Evolutionary conservation across 1,140 invertebrate species (phyloP), one percentile per base, ranked within the genome.

Genomic region (Portunus trituberculatus): DNA sequence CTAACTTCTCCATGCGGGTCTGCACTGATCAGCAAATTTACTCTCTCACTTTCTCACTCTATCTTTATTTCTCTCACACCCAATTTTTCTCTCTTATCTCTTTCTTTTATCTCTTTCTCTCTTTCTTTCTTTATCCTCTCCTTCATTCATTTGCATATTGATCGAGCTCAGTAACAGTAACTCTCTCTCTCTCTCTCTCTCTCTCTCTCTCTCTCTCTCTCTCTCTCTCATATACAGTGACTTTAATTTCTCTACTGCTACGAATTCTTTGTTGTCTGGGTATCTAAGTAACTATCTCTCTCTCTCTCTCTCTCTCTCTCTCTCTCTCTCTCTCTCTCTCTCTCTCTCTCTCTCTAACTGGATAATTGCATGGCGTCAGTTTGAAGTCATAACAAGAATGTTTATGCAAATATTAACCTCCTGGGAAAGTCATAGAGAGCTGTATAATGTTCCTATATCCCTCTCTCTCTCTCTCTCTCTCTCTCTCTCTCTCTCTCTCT

Each of bases 301-400:
- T 90, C 39, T 90, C n/a, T 25, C 45, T 48, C 88, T 90, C 48
- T 90, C 48, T 46, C 45, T 90, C 39, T 48, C 25, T 90, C 88
- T 90, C 39, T 52, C 16, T 90, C 32, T 45, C 32, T 88, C 86
- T 45, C 86, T 88, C 86, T 45, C 86, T 88, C 31, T 45, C 31
- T 46, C 45, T 39, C 88, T 90, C 45, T 90, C 88, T 48, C 20
- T 46, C 39, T 48, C 32, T 39, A 16, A 76, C 6, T n/a, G 67
- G 20, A 76, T 59, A 59, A 59, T 59, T 59, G 52, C 20, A 59
- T 59, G 20, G 12, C 20, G 20, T 12, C 52, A n/a, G 67, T 7
- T 76, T 76, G 16, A 59, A 59, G 52, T 12, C 12, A 59, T 20
- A 59, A 76, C 67, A 76, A 76, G 67, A 25, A 76, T 76, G 67